Evolutionary conservation across 2,888 invertebrate species (phyloP), one percentile per base, ranked within the genome.

Genomic region (Ochropacha duplaris): DNA sequence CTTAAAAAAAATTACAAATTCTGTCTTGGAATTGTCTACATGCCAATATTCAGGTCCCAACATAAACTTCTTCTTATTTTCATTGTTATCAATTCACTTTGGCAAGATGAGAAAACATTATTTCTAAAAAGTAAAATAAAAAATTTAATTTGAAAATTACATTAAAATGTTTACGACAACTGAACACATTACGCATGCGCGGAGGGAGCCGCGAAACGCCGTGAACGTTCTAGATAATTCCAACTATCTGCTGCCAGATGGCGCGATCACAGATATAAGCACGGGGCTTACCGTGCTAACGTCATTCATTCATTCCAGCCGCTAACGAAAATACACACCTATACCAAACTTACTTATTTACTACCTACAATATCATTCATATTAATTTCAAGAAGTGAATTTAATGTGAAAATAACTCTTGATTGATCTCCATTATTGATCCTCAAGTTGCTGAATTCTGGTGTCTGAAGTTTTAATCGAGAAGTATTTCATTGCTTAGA

Each of bases 221-320:
- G 11, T 6, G 65, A 24, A 65, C 11, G 56, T 74, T 78, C 75
- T 64, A 65, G 69, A 73, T 57, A 39, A 51, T 76, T 83, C 84
- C 58, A 60, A 60, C 44, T 11, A 26, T 4, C 39, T 11, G 31
- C 4, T 70, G 59, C 77, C 62, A 87, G 87, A 82, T 81, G 87
- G 81, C 85, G 83, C 71, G 69, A 49, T 51, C 34, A 34, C 49
- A 11, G 52, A 68, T 80, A 80, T 76, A 79, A 76, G 71, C 69
- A 64, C 63, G 26, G 34, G 55, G 6, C 59, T 58, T n/a, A 44
- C 31, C 57, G 31, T 50, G 31, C 12, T 2, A 50, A 49, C 50
- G 65, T 62, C 73, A 81, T 75, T 79, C 64, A 54, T 49, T 67
- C 58, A 56, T 19, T 19, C 44, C 1, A 44, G 16, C 2, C 19